Base-by-base conservation (phyloP, 2,888 invertebrate species). In the Glyphotaelius pellucidus region DNA sequence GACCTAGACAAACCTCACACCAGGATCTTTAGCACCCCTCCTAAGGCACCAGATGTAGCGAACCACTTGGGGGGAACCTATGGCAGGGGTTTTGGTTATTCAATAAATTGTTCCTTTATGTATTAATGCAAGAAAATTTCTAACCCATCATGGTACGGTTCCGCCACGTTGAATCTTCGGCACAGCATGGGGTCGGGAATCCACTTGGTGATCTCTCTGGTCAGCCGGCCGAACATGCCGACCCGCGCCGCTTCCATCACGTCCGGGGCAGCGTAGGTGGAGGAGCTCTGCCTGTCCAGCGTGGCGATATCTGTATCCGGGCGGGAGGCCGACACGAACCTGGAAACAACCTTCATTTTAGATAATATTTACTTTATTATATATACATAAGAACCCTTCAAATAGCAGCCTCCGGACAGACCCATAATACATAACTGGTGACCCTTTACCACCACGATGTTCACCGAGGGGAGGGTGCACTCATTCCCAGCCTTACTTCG, bases 151-250 rank as follows among this genome's bases (percentile, higher is more conserved):
- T 90, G 90, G 93, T 97, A 97, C 0, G 99, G 98, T 94, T 99
- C 98, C 0, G 99, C 98, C 47, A 99, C 97, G 94, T 99, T 99
- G 94, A 99, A 99, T 84, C 99, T 96, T 95, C 98, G 98, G 94
- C 99, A 99, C 0, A 99, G 96, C 12, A 98, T 94, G 83, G 97
- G 95, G 93, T 97, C 97, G 0, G 99, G 99, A 93, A 97, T 97
- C 99, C 99, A 99, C 85, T 97, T 95, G 0, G 94, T 94, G 47
- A 96, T 96, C 9, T 95, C 95, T 90, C 99, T 95, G 0, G 98
- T 99, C 94, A 98, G 96, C 92, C 96, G 96, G 0, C 98, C 99
- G 95, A 97, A 98, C 96, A 98, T 97, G 93, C 98, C 98, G 95
- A 97, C 96, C 94, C 96, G 96, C 0, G 97, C 98, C 0, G 98